Conservation (phyloP, 2,113 vertebrate species). For the Hypanus sabinus region DNA sequence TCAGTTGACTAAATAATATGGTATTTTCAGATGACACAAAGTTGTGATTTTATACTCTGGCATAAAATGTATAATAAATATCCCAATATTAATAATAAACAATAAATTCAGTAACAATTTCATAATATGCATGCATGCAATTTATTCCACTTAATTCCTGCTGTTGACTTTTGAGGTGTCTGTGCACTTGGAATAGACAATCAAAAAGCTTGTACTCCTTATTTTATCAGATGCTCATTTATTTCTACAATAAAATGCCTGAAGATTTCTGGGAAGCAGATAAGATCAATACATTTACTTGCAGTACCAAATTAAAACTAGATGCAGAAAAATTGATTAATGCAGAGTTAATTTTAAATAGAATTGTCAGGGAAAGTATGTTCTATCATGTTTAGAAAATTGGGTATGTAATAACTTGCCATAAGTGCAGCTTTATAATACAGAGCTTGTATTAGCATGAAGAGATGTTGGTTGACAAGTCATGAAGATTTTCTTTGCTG, state of each 20-base stretch:
- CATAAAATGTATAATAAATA: neutral
- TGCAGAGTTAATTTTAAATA: neutral
- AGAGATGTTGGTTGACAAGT: neutral
- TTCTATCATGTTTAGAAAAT: neutral
- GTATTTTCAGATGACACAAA: neutral
- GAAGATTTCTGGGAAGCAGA: neutral
- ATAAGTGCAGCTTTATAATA: neutral
- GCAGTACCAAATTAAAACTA: neutral
- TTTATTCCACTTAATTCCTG: conserved; percentile 44
- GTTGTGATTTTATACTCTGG: neutral
- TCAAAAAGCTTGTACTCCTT: neutral
- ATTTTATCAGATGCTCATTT: neutral
- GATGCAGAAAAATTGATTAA: neutral
- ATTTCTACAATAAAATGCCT: neutral
- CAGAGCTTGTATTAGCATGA: neutral
- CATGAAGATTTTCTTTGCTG: neutral
- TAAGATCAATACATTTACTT: neutral
- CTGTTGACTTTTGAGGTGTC: conserved; percentile 49
- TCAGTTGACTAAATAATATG: neutral
- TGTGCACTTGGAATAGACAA: conserved; percentile 38
- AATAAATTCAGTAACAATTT: conserved; percentile 46
- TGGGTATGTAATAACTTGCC: neutral
- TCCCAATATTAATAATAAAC: conserved; percentile 41
- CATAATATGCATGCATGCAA: conserved; percentile 43
- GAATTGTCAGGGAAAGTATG: neutral